A percentile compares a stretch with the other conserved stretches of the same genome.
These are phyloP conservation scores for Coryphaenoides rupestris DNA, from an alignment of 2,113 vertebrate species.

Conservation along the genomic window DNA sequence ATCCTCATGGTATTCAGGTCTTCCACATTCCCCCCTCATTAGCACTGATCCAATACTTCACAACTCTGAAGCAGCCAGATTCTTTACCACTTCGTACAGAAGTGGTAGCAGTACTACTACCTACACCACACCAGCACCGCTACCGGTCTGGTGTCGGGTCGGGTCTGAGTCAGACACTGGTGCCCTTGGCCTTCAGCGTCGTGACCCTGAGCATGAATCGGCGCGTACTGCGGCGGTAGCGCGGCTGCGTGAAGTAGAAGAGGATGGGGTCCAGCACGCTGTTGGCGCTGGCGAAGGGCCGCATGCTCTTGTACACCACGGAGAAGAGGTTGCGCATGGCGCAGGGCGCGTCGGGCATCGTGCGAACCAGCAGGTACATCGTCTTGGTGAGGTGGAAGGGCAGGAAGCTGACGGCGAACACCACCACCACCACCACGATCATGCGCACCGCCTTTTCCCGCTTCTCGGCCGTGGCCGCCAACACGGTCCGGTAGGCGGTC, in stretches of 20 bases:
- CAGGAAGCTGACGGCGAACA: constrained; percentile 90
- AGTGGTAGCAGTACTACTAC: too few species aligned
- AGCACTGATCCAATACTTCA: too few species aligned
- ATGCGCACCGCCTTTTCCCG: constrained; percentile 85
- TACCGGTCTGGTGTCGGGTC: background rate
- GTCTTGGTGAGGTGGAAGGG: constrained; percentile 96
- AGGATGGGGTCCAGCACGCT: constrained; percentile 93
- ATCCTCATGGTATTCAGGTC: too few species aligned
- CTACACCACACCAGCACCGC: background rate
- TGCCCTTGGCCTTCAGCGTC: constrained; percentile 61
- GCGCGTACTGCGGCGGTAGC: constrained; percentile 78
- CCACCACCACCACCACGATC: constrained; percentile 83
- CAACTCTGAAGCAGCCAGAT: too few species aligned
- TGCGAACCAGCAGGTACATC: constrained; percentile 84
- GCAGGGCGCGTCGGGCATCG: constrained; percentile 65
- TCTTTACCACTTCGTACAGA: too few species aligned
- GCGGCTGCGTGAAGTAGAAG: constrained; percentile 92
- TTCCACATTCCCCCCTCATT: too few species aligned
- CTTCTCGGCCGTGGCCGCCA: constrained; percentile 67
- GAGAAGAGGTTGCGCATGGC: constrained; percentile 77
- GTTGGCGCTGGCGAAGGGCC: constrained; percentile 96
- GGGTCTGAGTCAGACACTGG: constrained; percentile 28
- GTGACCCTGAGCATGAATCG: constrained; percentile 79
- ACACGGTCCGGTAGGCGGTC: constrained; percentile 50
- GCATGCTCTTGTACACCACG: constrained; percentile 86